Base-by-base conservation (phyloP, 2,797 vertebrate species). In the Premnoplex brunnescens region DNA sequence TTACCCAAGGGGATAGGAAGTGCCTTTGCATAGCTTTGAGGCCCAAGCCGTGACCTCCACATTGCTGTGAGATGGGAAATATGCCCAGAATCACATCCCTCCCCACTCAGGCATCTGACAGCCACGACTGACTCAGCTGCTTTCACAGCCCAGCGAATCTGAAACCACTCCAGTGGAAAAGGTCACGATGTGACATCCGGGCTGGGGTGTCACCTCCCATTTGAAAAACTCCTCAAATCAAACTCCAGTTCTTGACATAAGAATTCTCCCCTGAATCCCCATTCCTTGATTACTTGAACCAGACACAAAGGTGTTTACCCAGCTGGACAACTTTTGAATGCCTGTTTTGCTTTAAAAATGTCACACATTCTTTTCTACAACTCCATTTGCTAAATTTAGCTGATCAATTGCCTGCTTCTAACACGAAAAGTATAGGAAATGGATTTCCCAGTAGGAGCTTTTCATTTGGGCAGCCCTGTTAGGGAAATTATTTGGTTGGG, bases 41-140 rank as follows among this genome's bases (percentile, higher is more conserved):
- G 78, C 41, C 78, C 77, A 68, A 78, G 63, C 75, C 94, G 49
- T 30, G 59, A 79, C 54, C 88, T 86, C 78, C 83, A 24, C 78
- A 21, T 79, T 32, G 46, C 79, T 49, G 44, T 16, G 77, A 88
- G 68, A 69, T 89, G 71, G 21, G 68, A 96, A 91, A 39, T 17
- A 92, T 58, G 91, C 69, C 39, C 77, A 84, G 94, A 95, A 91
- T 79, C 74, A 32, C 44, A 91, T 37, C 43, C 66, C 54, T 12
- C 37, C 79, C 60, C 26, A 2, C 9, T 6, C 87, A 88, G 54
- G 92, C 85, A 66, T 67, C 77, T 74, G 59, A 94, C 54, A 66
- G 63, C 55, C 89, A 84, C 64, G 77, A 52, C 89, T 96, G 34
- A 88, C 64, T 91, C 80, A 77, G 92, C 52, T 64, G 72, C 91